These are phyloP conservation scores for Spheniscus mendiculus DNA, from an alignment of 2,113 vertebrate species.

Conservation along the genomic window DNA sequence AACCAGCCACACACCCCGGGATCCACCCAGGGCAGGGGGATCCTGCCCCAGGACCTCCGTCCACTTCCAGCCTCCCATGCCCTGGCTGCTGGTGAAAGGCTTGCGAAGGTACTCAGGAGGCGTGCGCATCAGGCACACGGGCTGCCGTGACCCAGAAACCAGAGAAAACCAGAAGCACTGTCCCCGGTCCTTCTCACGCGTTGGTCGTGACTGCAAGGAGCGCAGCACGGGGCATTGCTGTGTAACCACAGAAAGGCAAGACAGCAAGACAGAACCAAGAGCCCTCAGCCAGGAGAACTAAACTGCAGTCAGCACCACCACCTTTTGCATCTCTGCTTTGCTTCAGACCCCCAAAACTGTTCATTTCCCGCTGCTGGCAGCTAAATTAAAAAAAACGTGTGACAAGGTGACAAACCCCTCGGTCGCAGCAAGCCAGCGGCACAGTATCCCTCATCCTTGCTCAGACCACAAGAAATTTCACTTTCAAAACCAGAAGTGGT, in stretches of 20 bases:
- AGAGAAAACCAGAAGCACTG: not conserved
- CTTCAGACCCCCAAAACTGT: not conserved
- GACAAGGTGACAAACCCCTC: not conserved
- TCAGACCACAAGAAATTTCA: not conserved
- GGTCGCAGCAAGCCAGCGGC: not conserved
- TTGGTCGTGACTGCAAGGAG: not conserved
- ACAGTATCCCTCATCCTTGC: not conserved
- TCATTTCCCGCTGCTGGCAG: not conserved
- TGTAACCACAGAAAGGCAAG: not conserved
- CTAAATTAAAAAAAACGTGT: not conserved
- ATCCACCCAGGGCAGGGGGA: not conserved
- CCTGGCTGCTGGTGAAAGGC: not conserved
- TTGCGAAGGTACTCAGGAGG: not conserved
- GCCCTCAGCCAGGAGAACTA: not conserved
- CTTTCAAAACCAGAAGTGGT: not conserved
- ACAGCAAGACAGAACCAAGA: not conserved
- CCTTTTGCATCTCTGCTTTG: not conserved
- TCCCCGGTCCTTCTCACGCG: fast-evolving
- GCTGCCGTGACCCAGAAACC: not conserved
- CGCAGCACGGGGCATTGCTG: fast-evolving
- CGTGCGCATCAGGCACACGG: fast-evolving
- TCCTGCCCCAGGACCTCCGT: not conserved
- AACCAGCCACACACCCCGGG: too few relatives aligned
- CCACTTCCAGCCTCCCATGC: not conserved
- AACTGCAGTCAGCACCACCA: not conserved